Percentiles rank a stretch among this genome's conserved stretches.
These are phyloP conservation scores for Venturia canescens DNA, from an alignment of 1,140 invertebrate genomes.

Conservation along the genomic window DNA sequence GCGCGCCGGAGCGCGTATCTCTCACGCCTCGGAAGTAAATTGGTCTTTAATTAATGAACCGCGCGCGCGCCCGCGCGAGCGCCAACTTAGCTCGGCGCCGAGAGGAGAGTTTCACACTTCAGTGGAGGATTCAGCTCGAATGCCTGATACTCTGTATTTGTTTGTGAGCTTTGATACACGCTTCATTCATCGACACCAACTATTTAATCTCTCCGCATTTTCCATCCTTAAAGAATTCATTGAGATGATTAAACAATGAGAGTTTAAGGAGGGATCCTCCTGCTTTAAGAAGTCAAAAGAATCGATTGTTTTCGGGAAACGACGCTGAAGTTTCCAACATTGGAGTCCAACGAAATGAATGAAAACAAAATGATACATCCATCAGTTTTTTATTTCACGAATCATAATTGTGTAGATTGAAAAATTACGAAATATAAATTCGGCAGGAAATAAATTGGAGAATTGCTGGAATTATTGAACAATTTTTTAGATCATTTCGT, in stretches of 20 bases:
- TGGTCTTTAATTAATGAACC: conserved; percentile 75
- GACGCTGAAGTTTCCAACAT: too few relatives aligned
- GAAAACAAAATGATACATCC: too few relatives aligned
- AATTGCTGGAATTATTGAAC: too few relatives aligned
- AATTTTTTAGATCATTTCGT: too few relatives aligned
- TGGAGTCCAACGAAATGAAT: too few relatives aligned
- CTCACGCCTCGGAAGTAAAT: conserved; percentile 65
- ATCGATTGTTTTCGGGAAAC: too few relatives aligned
- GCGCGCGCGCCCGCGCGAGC: conserved; percentile 53
- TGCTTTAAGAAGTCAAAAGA: too few relatives aligned
- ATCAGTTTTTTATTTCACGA: too few relatives aligned
- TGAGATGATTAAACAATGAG: background rate
- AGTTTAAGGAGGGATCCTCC: too few relatives aligned
- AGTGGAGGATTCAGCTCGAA: conserved; percentile 4
- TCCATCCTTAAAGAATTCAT: background rate
- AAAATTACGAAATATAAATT: too few relatives aligned
- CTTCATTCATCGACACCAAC: background rate
- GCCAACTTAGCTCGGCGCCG: conserved; percentile 18
- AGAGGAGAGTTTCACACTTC: conserved; percentile 30
- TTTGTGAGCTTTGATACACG: background rate
- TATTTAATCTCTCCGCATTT: background rate
- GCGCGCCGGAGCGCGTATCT: conserved; percentile 32
- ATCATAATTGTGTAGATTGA: too few relatives aligned
- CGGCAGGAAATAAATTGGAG: too few relatives aligned
- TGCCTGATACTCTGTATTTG: background rate